phyloP scores from a whole-genome alignment of 2,888 invertebrate species.

The Callimorpha dominula region DNA sequence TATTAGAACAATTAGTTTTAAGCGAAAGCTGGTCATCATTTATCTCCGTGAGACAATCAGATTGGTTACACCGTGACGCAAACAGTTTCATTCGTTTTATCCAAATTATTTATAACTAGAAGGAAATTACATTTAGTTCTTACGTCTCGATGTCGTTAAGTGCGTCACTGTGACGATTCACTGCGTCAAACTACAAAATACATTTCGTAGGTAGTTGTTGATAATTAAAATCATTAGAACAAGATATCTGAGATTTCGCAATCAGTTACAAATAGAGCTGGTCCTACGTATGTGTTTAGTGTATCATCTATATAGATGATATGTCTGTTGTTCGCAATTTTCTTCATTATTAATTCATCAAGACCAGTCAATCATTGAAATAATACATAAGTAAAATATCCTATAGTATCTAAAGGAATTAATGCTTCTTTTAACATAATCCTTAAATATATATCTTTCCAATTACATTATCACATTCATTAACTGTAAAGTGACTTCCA shows the following conservation, averaged over 20 bases:
- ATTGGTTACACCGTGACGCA: constrained; percentile 63
- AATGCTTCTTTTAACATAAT: background rate
- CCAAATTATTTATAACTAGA: constrained; percentile 54
- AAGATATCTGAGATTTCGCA: constrained; percentile 27
- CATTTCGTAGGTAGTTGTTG: constrained; percentile 43
- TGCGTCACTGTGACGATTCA: constrained; percentile 59
- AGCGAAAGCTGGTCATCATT: constrained; percentile 73
- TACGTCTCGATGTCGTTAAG: constrained; percentile 47
- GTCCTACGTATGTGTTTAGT: background rate
- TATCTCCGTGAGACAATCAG: constrained; percentile 70
- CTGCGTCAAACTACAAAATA: constrained; percentile 52
- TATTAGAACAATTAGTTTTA: constrained; percentile 75
- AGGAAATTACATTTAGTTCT: constrained; percentile 54
- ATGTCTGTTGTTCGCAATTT: constrained; percentile 1
- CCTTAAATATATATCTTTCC: too few species aligned
- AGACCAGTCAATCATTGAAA: background rate
- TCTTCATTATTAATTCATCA: constrained; percentile 1
- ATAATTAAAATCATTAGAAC: constrained; percentile 38
- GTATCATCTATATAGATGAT: background rate
- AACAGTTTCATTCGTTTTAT: constrained; percentile 48
- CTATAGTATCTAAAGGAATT: background rate
- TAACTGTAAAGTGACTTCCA: too few species aligned
- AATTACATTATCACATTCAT: too few species aligned
- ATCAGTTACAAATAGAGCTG: constrained; percentile 18
- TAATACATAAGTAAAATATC: background rate